Evolutionary conservation across 2,888 invertebrate species (phyloP), one percentile per base, ranked within the genome.

Genomic region (Chrysolina haemoptera): DNA sequence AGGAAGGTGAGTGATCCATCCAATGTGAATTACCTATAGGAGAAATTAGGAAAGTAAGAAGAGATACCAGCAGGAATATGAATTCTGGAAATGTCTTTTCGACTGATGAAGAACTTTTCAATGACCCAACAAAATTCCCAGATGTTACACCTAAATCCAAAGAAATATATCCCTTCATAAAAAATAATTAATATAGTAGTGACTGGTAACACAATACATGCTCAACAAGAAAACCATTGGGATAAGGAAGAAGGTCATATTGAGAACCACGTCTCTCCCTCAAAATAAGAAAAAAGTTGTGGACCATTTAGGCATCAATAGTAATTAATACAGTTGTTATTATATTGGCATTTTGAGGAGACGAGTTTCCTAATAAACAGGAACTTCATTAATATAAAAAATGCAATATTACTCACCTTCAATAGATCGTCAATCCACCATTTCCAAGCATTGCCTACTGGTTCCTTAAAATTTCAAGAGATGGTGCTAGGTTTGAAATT

Each of bases 231-330:
- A 73, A 70, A 71, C 63, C 67, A 50, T 63, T 55, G 20, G 18
- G 53, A 68, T 64, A 35, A 14, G 68, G 55, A 75, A 74, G 75
- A 79, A 79, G 81, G 81, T 81, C 81, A 80, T 74, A 75, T 66
- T 46, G 68, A 73, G 62, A 73, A 62, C 72, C 70, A 74, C 68
- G 81, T 83, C 81, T 83, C 83, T 83, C 83, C 83, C 81, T 81
- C 53, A 71, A 80, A 76, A 80, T 79, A 59, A 72, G 46, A 62
- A 53, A 67, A 70, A 59, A 70, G 70, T 53, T 11, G 14, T 9
- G 27, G 4, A 70, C 50, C 43, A 67, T 62, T 75, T 62, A 66
- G 70, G 14, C 22, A 67, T 40, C 22, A 70, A 63, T 22, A 55
- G 48, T 66, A 68, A 27, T 72, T 16, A 65, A 55, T 35, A 59